phyloP scores from a whole-genome alignment of 2,888 invertebrate genomes.

The Fissipunctia ypsillon region DNA sequence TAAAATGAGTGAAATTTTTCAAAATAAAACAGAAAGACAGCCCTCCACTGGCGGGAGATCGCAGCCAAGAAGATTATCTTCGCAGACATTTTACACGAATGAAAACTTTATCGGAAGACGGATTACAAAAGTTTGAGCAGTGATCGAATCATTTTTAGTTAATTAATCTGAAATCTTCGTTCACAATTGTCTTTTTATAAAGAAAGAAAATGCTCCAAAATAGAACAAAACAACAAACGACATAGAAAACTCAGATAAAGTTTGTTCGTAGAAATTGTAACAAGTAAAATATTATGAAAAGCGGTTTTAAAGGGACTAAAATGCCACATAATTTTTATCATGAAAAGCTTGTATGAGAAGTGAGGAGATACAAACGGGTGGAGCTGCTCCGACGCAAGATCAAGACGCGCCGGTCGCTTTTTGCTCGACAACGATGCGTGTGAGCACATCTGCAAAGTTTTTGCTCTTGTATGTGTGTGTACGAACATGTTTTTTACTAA shows the following conservation, averaged over 20 bases:
- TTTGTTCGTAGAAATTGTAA: neutral
- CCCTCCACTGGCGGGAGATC: slow-evolving; percentile 55
- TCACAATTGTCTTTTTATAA: slow-evolving; percentile 8
- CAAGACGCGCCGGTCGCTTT: slow-evolving; percentile 78
- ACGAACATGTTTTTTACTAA: slow-evolving; percentile 75
- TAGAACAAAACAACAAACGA: neutral
- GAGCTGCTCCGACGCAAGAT: slow-evolving; percentile 71
- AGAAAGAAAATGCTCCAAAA: neutral
- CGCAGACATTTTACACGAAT: slow-evolving; percentile 55
- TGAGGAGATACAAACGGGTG: slow-evolving; percentile 63
- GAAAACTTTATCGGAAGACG: slow-evolving; percentile 58
- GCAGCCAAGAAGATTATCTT: slow-evolving; percentile 53
- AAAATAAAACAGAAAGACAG: slow-evolving; percentile 69
- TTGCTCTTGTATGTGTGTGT: slow-evolving; percentile 75
- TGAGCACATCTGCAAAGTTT: slow-evolving; percentile 86
- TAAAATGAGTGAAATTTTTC: slow-evolving; percentile 73
- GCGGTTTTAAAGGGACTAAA: neutral
- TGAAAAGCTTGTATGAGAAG: slow-evolving; percentile 41
- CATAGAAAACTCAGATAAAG: slow-evolving; percentile 1
- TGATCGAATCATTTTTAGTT: slow-evolving; percentile 43
- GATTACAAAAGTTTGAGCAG: slow-evolving; percentile 61
- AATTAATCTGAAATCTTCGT: slow-evolving; percentile 36
- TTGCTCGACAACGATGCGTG: slow-evolving; percentile 81
- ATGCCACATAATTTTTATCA: slow-evolving; percentile 28
- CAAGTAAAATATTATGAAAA: neutral